Base-by-base conservation (phyloP, 1,140 invertebrate genomes). In the Leptopilina clavipes region DNA sequence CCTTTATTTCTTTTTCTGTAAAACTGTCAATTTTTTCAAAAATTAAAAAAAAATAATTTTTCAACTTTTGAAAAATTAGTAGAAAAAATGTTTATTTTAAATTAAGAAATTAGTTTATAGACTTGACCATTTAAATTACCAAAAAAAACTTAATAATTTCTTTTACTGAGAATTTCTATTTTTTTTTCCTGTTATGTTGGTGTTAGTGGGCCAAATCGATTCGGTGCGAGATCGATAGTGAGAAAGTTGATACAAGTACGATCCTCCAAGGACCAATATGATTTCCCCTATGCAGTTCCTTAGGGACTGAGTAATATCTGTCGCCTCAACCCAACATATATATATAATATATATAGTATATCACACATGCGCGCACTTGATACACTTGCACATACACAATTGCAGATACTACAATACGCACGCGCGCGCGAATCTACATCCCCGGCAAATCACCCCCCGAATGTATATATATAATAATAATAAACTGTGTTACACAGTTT, bases 211-310 rank as follows among this genome's bases (percentile, higher is more conserved):
- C 5, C 59, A 65, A 65, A n/a, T 65, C 25, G 59, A 65, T n/a
- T 31, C 22, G 25, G 0, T 65, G 59, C 1, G 11, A 3, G 59
- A 65, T 65, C 59, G 59, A 65, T 65, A 65, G 59, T 65, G 17
- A 31, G 11, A 31, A 12, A 65, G 59, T 65, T 65, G 59, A 65
- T 65, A 78, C 59, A 79, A 73, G 73, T 80, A 73, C 71, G 81
- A 86, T 86, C 85, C 86, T 87, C 86, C 86, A 87, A 85, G 83
- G 83, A 84, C 76, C 25, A 75, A 85, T 79, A 71, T 76, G 79
- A 74, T 72, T 76, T 59, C 79, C 65, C 72, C 45, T 83, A 80
- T 73, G 79, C 84, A 83, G 83, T 86, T 81, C 85, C 76, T 86
- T 86, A 86, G 85, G 85, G 79, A 83, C 80, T 71, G 75, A 81